Percentiles rank a stretch among this genome's conserved stretches.
Evolutionary conservation across 2,888 invertebrate genomes (phyloP).

Genomic region (Polydrusus pterygomalis): DNA sequence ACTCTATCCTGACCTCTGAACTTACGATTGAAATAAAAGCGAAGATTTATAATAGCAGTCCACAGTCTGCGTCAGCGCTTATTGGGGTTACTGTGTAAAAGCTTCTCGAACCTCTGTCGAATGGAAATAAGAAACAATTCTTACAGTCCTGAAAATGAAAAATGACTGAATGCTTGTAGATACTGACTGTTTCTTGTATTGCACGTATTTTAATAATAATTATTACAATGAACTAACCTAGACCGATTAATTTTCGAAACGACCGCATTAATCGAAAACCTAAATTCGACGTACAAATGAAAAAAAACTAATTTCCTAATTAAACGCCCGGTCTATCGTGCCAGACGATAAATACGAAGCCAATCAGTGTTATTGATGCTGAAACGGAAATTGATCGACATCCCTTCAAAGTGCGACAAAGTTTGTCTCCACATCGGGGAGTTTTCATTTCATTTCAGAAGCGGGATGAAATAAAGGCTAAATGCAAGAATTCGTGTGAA

Average conservation of each 20-base stretch:
- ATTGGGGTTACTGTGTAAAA: constrained; percentile 11
- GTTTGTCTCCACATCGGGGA: neutral
- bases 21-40: constrained; percentile 5
- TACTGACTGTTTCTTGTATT: no score
- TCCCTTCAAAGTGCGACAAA: neutral
- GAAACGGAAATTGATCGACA: neutral
- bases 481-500: no score
- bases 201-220: no score
- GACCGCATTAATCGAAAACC: no score
- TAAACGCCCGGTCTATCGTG: neutral
- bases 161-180: no score
- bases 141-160: neutral
- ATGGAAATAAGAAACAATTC: neutral
- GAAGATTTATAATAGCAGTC: neutral
- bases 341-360: neutral
- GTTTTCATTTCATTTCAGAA: neutral
- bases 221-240: no score
- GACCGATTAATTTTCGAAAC: no score
- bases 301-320: neutral
- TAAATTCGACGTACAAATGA: neutral
- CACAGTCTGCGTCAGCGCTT: neutral
- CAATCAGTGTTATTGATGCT: neutral
- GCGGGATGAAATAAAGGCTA: no score
- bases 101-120: neutral
- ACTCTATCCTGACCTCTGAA: constrained; percentile 9